Percentiles rank a stretch among this genome's conserved stretches.
phyloP scores from a whole-genome alignment of 2,113 vertebrate species.

The Elephantulus edwardii region DNA sequence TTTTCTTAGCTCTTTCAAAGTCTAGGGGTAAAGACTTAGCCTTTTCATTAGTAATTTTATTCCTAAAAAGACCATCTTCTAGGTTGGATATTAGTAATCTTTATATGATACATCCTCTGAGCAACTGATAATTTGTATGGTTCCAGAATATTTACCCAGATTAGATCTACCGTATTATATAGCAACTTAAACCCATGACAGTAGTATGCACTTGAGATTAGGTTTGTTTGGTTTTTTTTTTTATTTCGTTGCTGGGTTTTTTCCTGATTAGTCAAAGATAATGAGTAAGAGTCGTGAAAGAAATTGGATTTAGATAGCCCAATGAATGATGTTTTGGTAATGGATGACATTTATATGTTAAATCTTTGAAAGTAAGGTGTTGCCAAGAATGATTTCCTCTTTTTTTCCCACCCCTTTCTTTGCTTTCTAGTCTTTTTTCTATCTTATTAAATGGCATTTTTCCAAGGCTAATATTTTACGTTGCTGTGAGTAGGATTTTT shows the following conservation, averaged over 20 bases:
- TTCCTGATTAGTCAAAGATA: neutral
- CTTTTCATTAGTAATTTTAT: conserved; percentile 17
- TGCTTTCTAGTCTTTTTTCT: conserved; percentile 25
- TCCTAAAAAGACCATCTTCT: conserved; percentile 18
- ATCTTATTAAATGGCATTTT: conserved; percentile 34
- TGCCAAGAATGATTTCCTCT: neutral
- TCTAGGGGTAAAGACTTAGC: neutral
- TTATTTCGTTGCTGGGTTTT: neutral
- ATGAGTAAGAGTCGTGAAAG: conserved; percentile 4
- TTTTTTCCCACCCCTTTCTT: neutral
- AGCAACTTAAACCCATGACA: neutral
- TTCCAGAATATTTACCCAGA: neutral
- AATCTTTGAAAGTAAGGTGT: neutral
- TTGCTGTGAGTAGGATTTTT: conserved; percentile 24
- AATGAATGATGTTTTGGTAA: neutral
- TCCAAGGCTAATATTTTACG: conserved; percentile 21
- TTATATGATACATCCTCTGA: neutral
- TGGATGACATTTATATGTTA: conserved; percentile 21
- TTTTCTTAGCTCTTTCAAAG: neutral
- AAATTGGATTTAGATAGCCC: neutral
- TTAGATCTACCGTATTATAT: neutral
- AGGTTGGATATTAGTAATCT: neutral
- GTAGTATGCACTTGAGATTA: neutral
- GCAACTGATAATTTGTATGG: neutral
- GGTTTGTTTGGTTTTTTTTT: neutral